Evolutionary conservation across 2,797 vertebrate genomes (phyloP), one percentile per base, ranked within the genome.

Genomic region (Limnodromus scolopaceus): DNA sequence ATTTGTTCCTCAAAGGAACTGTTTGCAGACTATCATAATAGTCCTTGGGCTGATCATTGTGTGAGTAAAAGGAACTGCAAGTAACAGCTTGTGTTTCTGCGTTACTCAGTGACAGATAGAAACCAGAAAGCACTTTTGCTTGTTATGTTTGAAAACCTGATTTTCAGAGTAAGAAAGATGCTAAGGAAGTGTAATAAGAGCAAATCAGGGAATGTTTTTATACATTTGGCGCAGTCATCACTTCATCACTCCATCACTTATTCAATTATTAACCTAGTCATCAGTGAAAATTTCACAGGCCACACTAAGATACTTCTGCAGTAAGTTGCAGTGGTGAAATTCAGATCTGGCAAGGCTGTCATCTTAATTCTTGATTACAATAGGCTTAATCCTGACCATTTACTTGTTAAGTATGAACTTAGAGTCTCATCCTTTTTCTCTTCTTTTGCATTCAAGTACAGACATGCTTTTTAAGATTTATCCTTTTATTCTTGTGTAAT

Each of bases 1-100:
- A 89, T 66, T 74, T 84, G n/a, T 87, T 93, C 63, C 88, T 94
- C 87, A 71, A 10, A 92, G 54, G 68, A 71, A n/a, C 48, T 78
- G 39, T 85, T 84, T 94, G 48, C 45, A 77, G 88, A 60, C 54
- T 84, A 66, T 86, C 86, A 6, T 78, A 79, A 43, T 60, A 94
- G 81, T 82, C 28, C 24, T 49, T 82, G 57, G 25, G 54, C 64
- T 54, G 63, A 74, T 70, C 57, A 23, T 36, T 43, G 23, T 77
- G 19, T 77, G 48, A 45, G 18, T 61, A 43, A 83, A 89, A 85
- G 16, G n/a, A 48, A 38, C 74, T 54, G 20, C 28, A 83, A 80
- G 65, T 43, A 70, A 38, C 19, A 63, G 10, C 57, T 71, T 85
- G 18, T 64, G 13, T 83, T 93, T 85, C 41, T 66, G 14, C 2